phyloP scores from a whole-genome alignment of 1,140 invertebrate species.

The Bombus picipes region DNA sequence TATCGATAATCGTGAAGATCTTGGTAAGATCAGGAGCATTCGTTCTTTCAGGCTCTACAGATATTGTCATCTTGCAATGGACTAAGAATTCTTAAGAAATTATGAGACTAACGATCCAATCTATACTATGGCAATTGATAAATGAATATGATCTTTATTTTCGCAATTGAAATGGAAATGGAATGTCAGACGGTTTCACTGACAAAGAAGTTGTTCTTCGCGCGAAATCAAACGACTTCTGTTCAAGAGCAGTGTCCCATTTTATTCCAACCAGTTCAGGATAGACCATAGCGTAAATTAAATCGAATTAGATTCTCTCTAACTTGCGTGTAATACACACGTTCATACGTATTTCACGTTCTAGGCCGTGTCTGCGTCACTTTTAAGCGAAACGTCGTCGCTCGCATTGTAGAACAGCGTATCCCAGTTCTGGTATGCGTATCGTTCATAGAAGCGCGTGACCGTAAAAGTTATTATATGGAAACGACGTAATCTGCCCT shows the following conservation, averaged over 20 bases:
- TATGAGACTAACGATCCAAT: neutral
- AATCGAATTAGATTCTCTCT: slow-evolving; percentile 52
- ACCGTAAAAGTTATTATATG: slow-evolving; percentile 37
- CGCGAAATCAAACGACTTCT: neutral
- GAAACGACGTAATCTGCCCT: neutral
- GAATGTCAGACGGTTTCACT: neutral
- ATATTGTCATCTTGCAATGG: too few relatives aligned
- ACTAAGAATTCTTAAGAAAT: neutral
- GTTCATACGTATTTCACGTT: slow-evolving; percentile 2
- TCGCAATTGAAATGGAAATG: neutral
- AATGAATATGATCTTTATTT: neutral
- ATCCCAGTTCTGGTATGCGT: slow-evolving; percentile 24
- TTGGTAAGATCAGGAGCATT: too few relatives aligned
- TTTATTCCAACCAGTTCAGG: neutral
- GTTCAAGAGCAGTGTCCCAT: neutral
- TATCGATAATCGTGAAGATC: too few relatives aligned
- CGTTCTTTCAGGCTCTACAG: too few relatives aligned
- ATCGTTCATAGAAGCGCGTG: slow-evolving; percentile 1
- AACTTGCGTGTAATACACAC: slow-evolving; percentile 22
- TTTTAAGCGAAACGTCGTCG: slow-evolving; percentile 22
- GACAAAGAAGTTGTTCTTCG: slow-evolving; percentile 6
- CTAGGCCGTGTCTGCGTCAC: neutral
- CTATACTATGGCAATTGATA: neutral
- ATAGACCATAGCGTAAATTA: slow-evolving; percentile 36
- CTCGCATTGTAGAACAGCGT: neutral